Evolutionary conservation across 2,113 vertebrate genomes (phyloP).

Genomic region (Callorhinus ursinus): DNA sequence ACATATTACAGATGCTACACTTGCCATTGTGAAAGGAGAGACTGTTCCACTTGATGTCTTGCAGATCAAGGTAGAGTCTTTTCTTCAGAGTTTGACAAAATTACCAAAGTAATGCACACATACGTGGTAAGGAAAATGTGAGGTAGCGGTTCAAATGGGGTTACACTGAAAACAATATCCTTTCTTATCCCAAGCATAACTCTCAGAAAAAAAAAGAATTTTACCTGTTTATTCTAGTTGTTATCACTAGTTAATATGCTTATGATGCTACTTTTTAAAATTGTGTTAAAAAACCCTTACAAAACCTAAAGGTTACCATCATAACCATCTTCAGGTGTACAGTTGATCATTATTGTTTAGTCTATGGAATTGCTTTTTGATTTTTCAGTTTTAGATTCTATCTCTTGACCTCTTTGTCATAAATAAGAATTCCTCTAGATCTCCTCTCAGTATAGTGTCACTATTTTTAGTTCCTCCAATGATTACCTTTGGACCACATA

Average conservation of each 20-base stretch:
- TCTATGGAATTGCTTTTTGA: neutral
- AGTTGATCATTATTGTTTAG: neutral
- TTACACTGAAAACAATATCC: neutral
- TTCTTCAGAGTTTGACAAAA: constrained; percentile 1
- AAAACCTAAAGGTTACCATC: neutral
- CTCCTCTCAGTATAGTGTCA: neutral
- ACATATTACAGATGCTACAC: constrained; percentile 92
- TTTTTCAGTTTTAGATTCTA: neutral
- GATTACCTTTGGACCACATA: neutral
- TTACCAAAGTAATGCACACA: neutral
- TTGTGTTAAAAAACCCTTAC: neutral
- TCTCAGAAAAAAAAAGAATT: neutral
- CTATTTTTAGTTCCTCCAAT: neutral
- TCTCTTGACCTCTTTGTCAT: neutral
- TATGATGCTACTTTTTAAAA: neutral
- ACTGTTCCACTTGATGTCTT: constrained; percentile 95
- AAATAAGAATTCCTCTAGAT: neutral
- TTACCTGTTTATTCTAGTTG: neutral
- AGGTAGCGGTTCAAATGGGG: neutral
- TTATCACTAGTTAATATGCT: neutral
- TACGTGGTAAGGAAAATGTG: neutral
- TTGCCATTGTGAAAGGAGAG: constrained; percentile 96
- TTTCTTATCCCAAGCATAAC: neutral
- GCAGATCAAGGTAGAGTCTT: constrained; percentile 93
- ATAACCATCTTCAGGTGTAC: neutral